These are phyloP conservation scores for Keiferia lycopersicella DNA, from an alignment of 2,888 invertebrate genomes.

Conservation along the genomic window DNA sequence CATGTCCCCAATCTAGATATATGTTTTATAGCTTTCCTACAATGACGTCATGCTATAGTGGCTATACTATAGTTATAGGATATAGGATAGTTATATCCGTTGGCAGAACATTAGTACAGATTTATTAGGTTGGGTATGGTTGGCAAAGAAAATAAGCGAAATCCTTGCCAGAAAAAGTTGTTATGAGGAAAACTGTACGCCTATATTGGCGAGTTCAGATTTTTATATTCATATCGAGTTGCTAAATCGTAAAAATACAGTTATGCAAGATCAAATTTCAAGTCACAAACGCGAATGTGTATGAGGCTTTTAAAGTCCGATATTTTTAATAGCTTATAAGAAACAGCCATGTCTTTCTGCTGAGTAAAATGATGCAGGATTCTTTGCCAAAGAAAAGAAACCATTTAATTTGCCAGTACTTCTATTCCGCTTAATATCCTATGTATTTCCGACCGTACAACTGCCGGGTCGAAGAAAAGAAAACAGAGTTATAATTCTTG, in stretches of 20 bases:
- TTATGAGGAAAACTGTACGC: not conserved
- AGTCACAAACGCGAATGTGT: not conserved
- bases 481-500: conserved; percentile 38
- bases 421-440: conserved; percentile 8
- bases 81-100: not conserved
- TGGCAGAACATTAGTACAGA: conserved; percentile 1
- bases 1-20: conserved; percentile 3
- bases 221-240: conserved; percentile 1
- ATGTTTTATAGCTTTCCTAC: not conserved
- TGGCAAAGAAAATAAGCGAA: conserved; percentile 15
- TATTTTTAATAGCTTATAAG: not conserved
- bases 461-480: conserved; percentile 30
- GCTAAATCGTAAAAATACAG: conserved; percentile 3
- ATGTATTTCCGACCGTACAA: conserved; percentile 7
- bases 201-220: not conserved
- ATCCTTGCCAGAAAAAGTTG: not conserved
- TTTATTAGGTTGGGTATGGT: conserved; percentile 14
- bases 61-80: not conserved
- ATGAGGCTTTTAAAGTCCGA: not conserved
- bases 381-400: not conserved
- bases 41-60: not conserved
- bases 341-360: not conserved
- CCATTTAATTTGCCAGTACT: conserved; percentile 4
- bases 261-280: conserved; percentile 2
- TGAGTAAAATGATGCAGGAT: not conserved